A percentile compares a stretch with the other conserved stretches of the same genome.
These are phyloP conservation scores for Callosobruchus maculatus DNA, from an alignment of 2,888 invertebrate genomes.

Conservation along the genomic window DNA sequence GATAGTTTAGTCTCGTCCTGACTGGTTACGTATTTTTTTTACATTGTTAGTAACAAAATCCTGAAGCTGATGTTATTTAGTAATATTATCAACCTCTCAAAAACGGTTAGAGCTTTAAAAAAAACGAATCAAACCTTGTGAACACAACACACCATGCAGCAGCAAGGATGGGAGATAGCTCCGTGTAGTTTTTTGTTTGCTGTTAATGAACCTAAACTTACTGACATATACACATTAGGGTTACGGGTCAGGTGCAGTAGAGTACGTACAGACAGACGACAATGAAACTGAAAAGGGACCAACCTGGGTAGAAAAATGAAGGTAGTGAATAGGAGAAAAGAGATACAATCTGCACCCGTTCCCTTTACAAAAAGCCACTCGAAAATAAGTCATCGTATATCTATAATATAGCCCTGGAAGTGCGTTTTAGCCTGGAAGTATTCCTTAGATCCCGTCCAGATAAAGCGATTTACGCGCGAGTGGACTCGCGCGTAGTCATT, in stretches of 20 bases:
- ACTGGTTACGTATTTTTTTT: no score
- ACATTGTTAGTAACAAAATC: no score
- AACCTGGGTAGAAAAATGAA: not conserved
- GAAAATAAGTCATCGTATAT: not conserved
- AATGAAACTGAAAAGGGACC: not conserved
- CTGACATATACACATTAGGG: not conserved
- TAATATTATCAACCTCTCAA: not conserved
- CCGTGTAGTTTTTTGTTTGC: not conserved
- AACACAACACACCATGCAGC: no score
- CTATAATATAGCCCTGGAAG: not conserved
- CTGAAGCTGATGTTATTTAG: not conserved
- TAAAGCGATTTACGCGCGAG: no score
- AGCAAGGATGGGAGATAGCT: not conserved
- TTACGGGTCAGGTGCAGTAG: not conserved
- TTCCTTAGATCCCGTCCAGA: no score
- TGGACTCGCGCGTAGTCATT: no score
- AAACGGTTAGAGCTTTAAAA: not conserved
- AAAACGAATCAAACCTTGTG: not conserved
- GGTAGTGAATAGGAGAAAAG: not conserved
- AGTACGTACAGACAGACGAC: not conserved
- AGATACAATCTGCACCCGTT: not conserved
- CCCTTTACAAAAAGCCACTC: not conserved
- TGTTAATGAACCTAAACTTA: not conserved
- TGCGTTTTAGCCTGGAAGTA: not conserved
- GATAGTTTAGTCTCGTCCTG: no score